Evolutionary conservation across 2,797 vertebrate genomes (phyloP), one percentile per base, ranked within the genome.

Genomic region (Malurus leucopterus): DNA sequence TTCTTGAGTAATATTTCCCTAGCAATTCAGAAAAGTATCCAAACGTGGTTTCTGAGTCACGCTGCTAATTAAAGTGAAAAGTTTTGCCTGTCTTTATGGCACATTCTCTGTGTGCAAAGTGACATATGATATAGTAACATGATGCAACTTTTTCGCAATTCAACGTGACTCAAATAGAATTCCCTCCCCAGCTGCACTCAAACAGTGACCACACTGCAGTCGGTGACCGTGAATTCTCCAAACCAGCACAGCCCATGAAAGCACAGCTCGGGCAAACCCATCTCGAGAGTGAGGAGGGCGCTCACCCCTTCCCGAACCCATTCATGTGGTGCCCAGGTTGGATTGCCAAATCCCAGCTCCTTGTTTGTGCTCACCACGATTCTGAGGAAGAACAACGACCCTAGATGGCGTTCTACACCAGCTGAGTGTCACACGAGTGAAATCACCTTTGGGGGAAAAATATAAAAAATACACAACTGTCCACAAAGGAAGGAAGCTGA

Each of bases 1-100:
- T 93, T 95, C 91, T 92, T 78, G 83, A 92, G 85, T 93, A 83
- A 90, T 81, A 85, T 91, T 92, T 92, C 89, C 43, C 84, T 75
- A 84, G 49, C 69, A 64, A 78, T 85, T 89, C 72, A 92, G 50
- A 61, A 88, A 86, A 94, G 43, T 72, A 69, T 87, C 69, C 53
- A 81, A 74, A 57, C 8, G 0, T 81, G 65, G 55, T 69, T 92
- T 92, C 81, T 94, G 78, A 94, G 69, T 93, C 94, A 92, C 38
- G 8, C 4, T 76, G 69, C 75, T 89, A 91, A 91, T 70, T 84
- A 76, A 92, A 91, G 82, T 92, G 72, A 88, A 49, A 70, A 59
- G 55, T 54, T 89, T 86, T 86, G 80, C 54, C 80, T 91, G 36
- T 57, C 80, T 77, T 74, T 65, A 24, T 47, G 62, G 61, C 43